Evolutionary conservation across 2,888 invertebrate species (phyloP), one percentile per base, ranked within the genome.

Genomic region (Chloromyia formosa): DNA sequence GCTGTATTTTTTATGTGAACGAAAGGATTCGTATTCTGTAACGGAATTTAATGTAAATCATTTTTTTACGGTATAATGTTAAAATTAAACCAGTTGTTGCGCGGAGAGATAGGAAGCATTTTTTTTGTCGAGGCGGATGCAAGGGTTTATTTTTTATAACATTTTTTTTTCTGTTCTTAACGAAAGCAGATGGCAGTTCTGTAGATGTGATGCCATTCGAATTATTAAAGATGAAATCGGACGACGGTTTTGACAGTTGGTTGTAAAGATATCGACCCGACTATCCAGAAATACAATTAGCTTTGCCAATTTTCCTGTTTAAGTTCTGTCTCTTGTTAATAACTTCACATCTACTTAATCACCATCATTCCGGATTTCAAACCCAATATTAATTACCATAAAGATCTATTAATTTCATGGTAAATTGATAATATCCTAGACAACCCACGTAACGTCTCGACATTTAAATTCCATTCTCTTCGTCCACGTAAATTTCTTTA

Each of bases 31-130:
- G 71, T 23, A 4, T 18, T 5, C 10, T 58, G 40, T 71, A 71
- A 71, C 71, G 71, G 71, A 40, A 71, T 71, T 56, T 40, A 18
- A 56, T 56, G 40, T 40, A 40, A 56, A 71, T 71, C 40, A 58
- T 12, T 42, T 71, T 71, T 71, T 71, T 71, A n/a, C n/a, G 2
- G 42, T 18, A 18, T 12, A 40, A 18, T 56, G 27, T 3, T n/a
- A 42, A 40, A 64, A 40, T 56, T 12, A 40, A 64, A 64, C 40
- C 62, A 42, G 62, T 64, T 62, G 16, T 62, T 40, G 42, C 9
- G 42, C 16, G 1, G 10, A 18, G 18, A 18, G 20, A 18, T 56
- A 5, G 56, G 56, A 3, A 10, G 3, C 49, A 7, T 56, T 56
- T 56, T 56, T 56, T 56, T 16, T 7, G 10, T 20, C 16, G 10